Conservation (phyloP, 2,113 vertebrate genomes). For the Toxotes chatareus region DNA sequence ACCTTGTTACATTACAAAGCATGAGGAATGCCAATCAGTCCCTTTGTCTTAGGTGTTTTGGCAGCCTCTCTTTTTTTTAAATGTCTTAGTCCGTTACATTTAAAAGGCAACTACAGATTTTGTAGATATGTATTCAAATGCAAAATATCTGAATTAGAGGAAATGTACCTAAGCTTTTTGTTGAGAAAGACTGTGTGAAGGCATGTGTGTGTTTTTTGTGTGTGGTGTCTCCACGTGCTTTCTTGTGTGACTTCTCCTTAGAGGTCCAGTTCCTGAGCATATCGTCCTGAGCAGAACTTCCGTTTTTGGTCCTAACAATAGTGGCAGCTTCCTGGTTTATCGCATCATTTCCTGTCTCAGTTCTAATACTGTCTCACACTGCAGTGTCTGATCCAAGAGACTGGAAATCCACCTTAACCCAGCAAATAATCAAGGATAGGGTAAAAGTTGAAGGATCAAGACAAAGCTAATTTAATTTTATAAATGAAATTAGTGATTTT, state of each 20-base stretch:
- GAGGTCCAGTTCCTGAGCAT: slow-evolving; percentile 61
- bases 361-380: slow-evolving; percentile 63
- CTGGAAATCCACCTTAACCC: slow-evolving; percentile 37
- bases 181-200: slow-evolving; percentile 18
- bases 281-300: slow-evolving; percentile 77
- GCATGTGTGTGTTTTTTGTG: slow-evolving; percentile 26
- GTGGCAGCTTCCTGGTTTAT: slow-evolving; percentile 80
- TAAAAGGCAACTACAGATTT: background rate
- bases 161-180: background rate
- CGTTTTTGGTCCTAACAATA: slow-evolving; percentile 80
- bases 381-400: slow-evolving; percentile 40
- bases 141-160: background rate
- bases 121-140: background rate
- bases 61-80: background rate
- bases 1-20: slow-evolving; percentile 24
- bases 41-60: background rate
- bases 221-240: slow-evolving; percentile 16
- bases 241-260: slow-evolving; percentile 50
- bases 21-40: slow-evolving; percentile 13
- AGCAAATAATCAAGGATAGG: slow-evolving; percentile 28
- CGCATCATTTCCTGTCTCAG: slow-evolving; percentile 77
- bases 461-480: slow-evolving; percentile 20
- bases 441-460: slow-evolving; percentile 31
- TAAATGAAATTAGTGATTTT: slow-evolving; percentile 14
- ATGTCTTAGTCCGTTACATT: background rate